Evolutionary conservation across 2,888 invertebrate genomes (phyloP), one percentile per base, ranked within the genome.

Genomic region (Eupithecia abbreviata): DNA sequence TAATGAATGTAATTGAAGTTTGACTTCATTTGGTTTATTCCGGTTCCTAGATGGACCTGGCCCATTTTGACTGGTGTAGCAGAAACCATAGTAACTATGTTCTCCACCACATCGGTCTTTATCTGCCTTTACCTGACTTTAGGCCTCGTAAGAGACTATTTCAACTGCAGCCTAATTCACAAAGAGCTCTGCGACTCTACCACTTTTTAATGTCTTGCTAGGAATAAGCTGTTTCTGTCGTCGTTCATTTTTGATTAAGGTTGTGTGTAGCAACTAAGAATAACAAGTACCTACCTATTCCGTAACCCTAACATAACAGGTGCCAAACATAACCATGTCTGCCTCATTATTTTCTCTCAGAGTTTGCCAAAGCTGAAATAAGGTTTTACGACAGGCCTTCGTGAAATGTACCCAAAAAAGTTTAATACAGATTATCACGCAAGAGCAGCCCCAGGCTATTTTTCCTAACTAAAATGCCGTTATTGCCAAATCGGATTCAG

Each of bases 361-460:
- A 72, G 77, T 81, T 82, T 79, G 77, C 80, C 72, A 76, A 73
- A 82, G 77, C 79, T 77, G 65, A 80, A 81, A 80, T 80, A 80
- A 76, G 79, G 77, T 80, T 82, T 77, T 77, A 78, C 79, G 79
- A 78, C 79, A 75, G 77, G 78, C 81, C 76, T 77, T 72, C 51
- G 79, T 75, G 80, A 77, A 81, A 80, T 79, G 76, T 80, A 78
- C 79, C 80, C 77, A 77, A 82, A 82, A 77, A 81, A 80, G 80
- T 82, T 82, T 81, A 81, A 81, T 81, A 80, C 77, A 80, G 82
- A 82, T 82, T 82, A 82, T 81, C 79, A 80, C 82, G 80, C 80
- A 73, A 81, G 81, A 80, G 72, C 76, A 80, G 79, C 77, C 78
- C 79, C 78, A 78, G 76, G 80, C 74, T 75, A 77, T 77, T 79